These are phyloP conservation scores for Sphecodes monilicornis DNA, from an alignment of 2,888 invertebrate genomes.

Conservation along the genomic window DNA sequence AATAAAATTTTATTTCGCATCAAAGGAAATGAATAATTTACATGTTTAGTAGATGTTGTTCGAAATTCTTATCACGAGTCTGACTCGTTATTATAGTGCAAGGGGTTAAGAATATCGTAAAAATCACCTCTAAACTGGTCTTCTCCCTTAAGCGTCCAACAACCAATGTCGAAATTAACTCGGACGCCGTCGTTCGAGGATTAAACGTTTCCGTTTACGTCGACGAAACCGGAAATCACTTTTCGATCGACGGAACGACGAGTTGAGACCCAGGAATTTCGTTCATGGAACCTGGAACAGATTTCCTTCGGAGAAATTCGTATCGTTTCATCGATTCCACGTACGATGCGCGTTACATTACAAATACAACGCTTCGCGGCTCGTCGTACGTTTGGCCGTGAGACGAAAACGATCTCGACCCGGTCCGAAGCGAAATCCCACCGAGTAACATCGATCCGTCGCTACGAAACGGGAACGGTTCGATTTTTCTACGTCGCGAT, in stretches of 20 bases:
- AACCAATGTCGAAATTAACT: background rate
- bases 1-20: too few species aligned
- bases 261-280: background rate
- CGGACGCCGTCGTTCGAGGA: background rate
- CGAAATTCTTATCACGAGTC: too few species aligned
- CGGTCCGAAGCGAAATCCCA: background rate
- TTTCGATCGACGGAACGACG: background rate
- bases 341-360: background rate
- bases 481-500: background rate
- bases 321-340: slow-evolving; percentile 28
- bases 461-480: background rate
- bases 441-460: too few species aligned
- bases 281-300: background rate
- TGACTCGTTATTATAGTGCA: too few species aligned
- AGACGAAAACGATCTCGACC: background rate
- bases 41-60: too few species aligned
- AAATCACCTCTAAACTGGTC: too few species aligned
- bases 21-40: too few species aligned
- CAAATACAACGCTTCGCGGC: background rate
- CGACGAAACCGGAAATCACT: background rate
- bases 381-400: background rate
- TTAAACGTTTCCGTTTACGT: background rate
- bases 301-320: slow-evolving; percentile 44
- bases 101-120: too few species aligned
- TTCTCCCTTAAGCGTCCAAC: background rate